Percentiles rank a stretch among this genome's conserved stretches.
phyloP scores from a whole-genome alignment of 2,797 vertebrate genomes.

The Galaxias olidus region DNA sequence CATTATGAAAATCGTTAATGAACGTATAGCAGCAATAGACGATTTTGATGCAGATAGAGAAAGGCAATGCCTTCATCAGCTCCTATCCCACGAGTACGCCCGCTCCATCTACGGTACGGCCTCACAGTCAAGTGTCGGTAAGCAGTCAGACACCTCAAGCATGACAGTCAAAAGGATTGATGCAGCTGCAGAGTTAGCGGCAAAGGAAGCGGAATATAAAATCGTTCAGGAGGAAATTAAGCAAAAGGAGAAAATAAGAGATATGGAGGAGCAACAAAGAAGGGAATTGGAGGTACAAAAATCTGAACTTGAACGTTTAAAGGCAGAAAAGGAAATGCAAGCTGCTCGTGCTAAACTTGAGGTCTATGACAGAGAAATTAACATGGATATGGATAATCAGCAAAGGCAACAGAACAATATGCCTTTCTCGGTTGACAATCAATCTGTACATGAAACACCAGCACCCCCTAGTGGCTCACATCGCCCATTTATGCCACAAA shows the following conservation, averaged over 20 bases:
- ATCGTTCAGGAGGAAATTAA: constrained; percentile 2
- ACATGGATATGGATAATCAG: neutral
- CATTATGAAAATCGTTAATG: constrained; percentile 22
- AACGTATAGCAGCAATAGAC: too few relatives aligned
- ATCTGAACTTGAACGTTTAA: neutral
- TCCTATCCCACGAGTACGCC: neutral
- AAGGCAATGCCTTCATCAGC: neutral
- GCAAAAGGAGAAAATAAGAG: constrained; percentile 6
- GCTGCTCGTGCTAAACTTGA: constrained; percentile 15
- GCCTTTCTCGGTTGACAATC: too few relatives aligned
- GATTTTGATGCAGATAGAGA: neutral
- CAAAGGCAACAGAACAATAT: too few relatives aligned
- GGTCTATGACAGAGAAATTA: constrained; percentile 10
- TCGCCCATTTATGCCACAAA: too few relatives aligned
- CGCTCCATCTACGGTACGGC: neutral
- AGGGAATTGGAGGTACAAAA: neutral
- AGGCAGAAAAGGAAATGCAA: constrained; percentile 2
- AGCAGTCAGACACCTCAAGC: neutral
- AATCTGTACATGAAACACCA: too few relatives aligned
- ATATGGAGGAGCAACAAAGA: constrained; percentile 1
- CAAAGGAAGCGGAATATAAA: constrained; percentile 15
- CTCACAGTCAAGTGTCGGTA: neutral
- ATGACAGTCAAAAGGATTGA: neutral
- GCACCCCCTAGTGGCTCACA: too few relatives aligned
- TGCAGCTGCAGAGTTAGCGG: constrained; percentile 3